Evolutionary conservation across 2,888 invertebrate genomes (phyloP), one percentile per base, ranked within the genome.

Genomic region (Eledona agricola): DNA sequence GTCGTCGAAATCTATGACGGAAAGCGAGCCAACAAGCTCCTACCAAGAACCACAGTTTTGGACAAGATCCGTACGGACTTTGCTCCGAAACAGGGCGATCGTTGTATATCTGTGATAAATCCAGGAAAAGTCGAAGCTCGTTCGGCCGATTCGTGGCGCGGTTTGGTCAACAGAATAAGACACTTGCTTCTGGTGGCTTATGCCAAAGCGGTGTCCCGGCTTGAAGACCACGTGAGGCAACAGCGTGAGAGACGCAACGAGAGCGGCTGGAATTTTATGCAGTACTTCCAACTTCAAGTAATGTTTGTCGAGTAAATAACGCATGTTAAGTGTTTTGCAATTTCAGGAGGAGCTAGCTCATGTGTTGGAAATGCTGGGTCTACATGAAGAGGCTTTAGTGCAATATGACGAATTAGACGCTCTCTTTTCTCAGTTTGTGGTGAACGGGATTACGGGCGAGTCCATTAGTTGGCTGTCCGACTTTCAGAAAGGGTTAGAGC

Each of bases 401-500:
- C 97, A 97, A 72, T 98, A 96, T 74, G 97, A 97, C 74, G 97
- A 97, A 78, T 80, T 98, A 69, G 96, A 97, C 79, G 96, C 96
- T 35, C 83, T 97, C 63, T 96, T 97, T 76, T 94, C 96, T 1
- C 96, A 97, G 79, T 96, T 96, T 78, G 89, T 97, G 45, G 87
- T 94, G 61, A 96, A 96, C 78, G 91, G 93, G n/a, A 89, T 90
- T 69, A 84, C 90, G 59, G 89, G 92, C 55, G 93, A 92, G 68
- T 87, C 88, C 69, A 90, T 93, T 46, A 68, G 56, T 50, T 96
- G 96, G 96, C 78, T 96, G 60, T 82, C 82, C 51, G 84, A 86
- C 20, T 94, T 96, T 72, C 87, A 88, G 70, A 84, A 83, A 61
- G 87, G 90, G 0, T 82, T 94, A 31, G 88, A 88, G 42, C 83